Base-by-base conservation (phyloP, 2,888 invertebrate species). In the Hypomecis atomaria region DNA sequence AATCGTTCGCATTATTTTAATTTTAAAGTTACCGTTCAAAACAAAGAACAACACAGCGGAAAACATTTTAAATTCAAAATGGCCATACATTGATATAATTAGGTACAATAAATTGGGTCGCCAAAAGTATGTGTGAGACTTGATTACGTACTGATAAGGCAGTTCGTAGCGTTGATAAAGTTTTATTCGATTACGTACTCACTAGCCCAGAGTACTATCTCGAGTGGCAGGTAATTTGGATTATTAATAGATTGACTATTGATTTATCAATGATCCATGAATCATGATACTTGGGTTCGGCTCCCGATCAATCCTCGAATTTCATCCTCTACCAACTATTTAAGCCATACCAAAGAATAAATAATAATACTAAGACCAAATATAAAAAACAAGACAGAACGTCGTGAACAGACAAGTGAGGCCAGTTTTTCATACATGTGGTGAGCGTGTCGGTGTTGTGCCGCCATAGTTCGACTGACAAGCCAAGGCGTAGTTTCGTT, bases 121-220 rank as follows among this genome's bases (percentile, higher is more conserved):
- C 43, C 33, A 34, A 58, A 45, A 45, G 45, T 47, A 49, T 45
- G 54, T 45, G 54, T 63, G 55, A 36, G 47, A 9, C 34, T 65
- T 57, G 65, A 65, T 65, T 65, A 65, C 50, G 38, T 37, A 48
- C 50, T 61, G 65, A 65, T 65, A 65, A 65, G 49, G 45, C 47
- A 56, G 52, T 52, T 56, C 60, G 50, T 11, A 43, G 42, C 56
- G 36, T 65, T 57, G 65, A 65, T 65, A 65, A 65, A 38, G 59
- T 48, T 63, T 59, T 49, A 63, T 63, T 59, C 49, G 54, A 63
- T 38, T 49, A 55, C 48, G 44, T 49, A 55, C 48, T 13, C 40
- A 62, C 45, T 54, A 54, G 37, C 58, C 49, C 9, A 44, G 11
- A 60, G 44, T 6, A 13, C 56, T 64, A 65, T 65, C 65, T 53